phyloP scores from a whole-genome alignment of 2,888 invertebrate species.

The Melipona beecheii region DNA sequence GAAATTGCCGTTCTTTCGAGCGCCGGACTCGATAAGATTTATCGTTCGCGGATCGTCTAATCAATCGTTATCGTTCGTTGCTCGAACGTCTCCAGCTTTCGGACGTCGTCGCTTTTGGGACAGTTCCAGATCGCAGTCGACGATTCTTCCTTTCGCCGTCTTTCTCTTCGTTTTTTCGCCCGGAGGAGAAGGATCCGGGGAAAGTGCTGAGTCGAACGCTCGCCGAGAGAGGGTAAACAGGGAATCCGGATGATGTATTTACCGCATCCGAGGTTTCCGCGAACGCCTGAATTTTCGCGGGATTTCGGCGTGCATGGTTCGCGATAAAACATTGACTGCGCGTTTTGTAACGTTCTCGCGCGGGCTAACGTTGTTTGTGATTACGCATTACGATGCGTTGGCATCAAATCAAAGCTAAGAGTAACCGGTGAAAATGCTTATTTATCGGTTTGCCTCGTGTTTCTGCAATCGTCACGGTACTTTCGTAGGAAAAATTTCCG shows the following conservation, averaged over 20 bases:
- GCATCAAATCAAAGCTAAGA: no score
- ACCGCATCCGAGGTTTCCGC: background rate
- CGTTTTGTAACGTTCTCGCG: background rate
- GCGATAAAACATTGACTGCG: background rate
- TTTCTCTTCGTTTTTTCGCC: background rate
- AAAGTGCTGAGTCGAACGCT: slow-evolving; percentile 36
- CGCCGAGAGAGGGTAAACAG: slow-evolving; percentile 15
- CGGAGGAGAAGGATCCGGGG: background rate
- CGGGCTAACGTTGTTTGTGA: background rate
- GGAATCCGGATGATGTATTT: slow-evolving; percentile 26
- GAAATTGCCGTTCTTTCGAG: slow-evolving; percentile 29
- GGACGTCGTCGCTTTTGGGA: background rate
- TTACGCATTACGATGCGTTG: background rate
- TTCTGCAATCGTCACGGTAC: no score
- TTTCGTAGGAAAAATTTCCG: no score
- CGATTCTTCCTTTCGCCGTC: background rate
- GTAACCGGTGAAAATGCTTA: no score
- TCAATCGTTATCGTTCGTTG: slow-evolving; percentile 36
- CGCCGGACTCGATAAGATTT: slow-evolving; percentile 21
- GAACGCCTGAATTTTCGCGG: background rate
- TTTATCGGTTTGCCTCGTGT: no score
- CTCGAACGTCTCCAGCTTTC: slow-evolving; percentile 3
- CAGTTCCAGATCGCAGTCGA: slow-evolving; percentile 25
- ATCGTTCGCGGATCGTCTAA: slow-evolving; percentile 14
- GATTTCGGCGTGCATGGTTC: background rate